Evolutionary conservation across 2,888 invertebrate species (phyloP).

Genomic region (Mimachlamys varia): DNA sequence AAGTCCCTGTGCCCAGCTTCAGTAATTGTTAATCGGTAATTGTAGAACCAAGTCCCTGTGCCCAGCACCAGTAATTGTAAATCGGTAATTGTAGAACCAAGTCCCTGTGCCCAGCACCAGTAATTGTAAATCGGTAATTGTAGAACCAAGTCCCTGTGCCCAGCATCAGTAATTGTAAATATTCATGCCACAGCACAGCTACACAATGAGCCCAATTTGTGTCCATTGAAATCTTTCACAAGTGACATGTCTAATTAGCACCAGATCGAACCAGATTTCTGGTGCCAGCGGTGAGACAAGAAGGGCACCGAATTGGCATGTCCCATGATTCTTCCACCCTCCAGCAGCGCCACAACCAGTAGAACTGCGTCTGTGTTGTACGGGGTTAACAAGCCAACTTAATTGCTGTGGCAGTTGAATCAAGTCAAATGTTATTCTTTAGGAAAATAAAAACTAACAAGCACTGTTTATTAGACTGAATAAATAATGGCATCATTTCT

Average conservation of each 20-base stretch:
- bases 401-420: background rate
- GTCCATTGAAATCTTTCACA: background rate
- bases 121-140: too few relatives aligned
- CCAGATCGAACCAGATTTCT: background rate
- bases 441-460: background rate
- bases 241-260: background rate
- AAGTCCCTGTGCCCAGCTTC: too few relatives aligned
- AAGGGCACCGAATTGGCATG: background rate
- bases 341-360: background rate
- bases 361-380: background rate
- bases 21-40: too few relatives aligned
- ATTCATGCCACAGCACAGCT: background rate
- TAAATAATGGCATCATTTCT: background rate
- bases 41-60: too few relatives aligned
- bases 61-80: too few relatives aligned
- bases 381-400: background rate
- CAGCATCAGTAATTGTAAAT: too few relatives aligned
- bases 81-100: too few relatives aligned
- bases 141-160: too few relatives aligned
- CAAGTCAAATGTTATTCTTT: constrained; percentile 11
- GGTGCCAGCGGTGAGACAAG: background rate
- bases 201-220: constrained; percentile 11
- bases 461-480: background rate
- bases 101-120: too few relatives aligned
- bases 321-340: background rate